Percentiles rank a stretch among this genome's conserved stretches.
These are phyloP conservation scores for Phodopus roborovskii DNA, from an alignment of 2,113 vertebrate species.

Conservation along the genomic window DNA sequence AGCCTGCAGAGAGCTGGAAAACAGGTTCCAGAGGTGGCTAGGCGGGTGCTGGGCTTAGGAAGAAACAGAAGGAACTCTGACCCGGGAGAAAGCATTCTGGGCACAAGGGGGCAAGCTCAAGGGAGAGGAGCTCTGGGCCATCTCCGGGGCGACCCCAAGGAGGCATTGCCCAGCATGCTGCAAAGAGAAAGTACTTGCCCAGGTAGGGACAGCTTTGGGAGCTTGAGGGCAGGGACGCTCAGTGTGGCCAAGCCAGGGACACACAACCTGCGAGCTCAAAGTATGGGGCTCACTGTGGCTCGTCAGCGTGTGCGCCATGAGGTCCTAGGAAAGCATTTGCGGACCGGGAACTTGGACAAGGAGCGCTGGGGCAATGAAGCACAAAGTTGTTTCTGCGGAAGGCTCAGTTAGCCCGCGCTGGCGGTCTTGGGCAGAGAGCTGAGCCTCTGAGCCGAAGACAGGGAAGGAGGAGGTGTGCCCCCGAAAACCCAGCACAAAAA, in stretches of 20 bases:
- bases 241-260: neutral
- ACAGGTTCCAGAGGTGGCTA: too few species aligned
- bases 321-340: neutral
- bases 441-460: neutral
- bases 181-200: accelerated
- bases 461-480: neutral
- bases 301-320: accelerated
- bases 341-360: neutral
- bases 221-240: neutral
- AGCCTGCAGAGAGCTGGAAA: too few species aligned
- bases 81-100: neutral
- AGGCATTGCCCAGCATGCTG: neutral
- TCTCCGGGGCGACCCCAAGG: neutral
- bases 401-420: neutral
- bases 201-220: too few species aligned
- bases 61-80: neutral
- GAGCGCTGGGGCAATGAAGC: neutral
- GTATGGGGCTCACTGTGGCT: neutral
- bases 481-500: accelerated
- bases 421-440: neutral
- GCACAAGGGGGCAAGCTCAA: neutral
- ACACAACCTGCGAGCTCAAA: neutral
- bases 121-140: neutral
- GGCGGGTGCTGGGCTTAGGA: too few species aligned
- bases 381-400: neutral